Percentiles rank a stretch among this genome's conserved stretches.
Conservation (phyloP, 2,888 invertebrate species). For the Sialis fuliginosa region DNA sequence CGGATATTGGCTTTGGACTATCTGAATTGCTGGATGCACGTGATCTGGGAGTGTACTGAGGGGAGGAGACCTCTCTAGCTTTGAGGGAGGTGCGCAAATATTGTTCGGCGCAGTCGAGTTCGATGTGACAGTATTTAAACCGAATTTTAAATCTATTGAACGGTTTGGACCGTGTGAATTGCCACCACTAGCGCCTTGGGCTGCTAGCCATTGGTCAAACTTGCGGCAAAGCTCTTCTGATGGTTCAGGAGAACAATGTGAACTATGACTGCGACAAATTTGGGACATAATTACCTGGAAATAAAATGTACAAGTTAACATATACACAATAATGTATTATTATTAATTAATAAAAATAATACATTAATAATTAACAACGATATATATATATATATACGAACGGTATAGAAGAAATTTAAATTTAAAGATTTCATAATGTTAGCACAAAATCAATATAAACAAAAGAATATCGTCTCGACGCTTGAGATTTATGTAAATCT, state of each 20-base stretch:
- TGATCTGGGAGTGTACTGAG: conserved; percentile 31
- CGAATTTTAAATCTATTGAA: conserved; percentile 7
- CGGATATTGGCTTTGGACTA: conserved; percentile 56
- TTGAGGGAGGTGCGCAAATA: conserved; percentile 29
- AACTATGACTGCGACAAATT: conserved; percentile 61
- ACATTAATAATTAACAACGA: no score
- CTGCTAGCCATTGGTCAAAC: conserved; percentile 83
- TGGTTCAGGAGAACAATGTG: conserved; percentile 52
- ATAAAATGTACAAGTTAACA: conserved; percentile 7
- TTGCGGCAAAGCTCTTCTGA: conserved; percentile 71
- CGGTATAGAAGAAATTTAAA: no score
- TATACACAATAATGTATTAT: background rate
- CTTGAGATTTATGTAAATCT: no score
- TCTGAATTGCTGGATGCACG: conserved; percentile 58
- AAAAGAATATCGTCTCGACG: no score
- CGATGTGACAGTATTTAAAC: conserved; percentile 18
- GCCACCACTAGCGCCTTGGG: conserved; percentile 47
- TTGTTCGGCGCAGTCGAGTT: conserved; percentile 18
- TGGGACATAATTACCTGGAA: conserved; percentile 63
- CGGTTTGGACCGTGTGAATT: conserved; percentile 22
- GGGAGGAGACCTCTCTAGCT: conserved; percentile 30
- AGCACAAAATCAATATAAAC: no score
- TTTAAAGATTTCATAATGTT: no score
- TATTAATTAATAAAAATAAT: no score
- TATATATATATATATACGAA: no score